Evolutionary conservation across 2,797 vertebrate genomes (phyloP).

Genomic region (Xiphophorus birchmanni): DNA sequence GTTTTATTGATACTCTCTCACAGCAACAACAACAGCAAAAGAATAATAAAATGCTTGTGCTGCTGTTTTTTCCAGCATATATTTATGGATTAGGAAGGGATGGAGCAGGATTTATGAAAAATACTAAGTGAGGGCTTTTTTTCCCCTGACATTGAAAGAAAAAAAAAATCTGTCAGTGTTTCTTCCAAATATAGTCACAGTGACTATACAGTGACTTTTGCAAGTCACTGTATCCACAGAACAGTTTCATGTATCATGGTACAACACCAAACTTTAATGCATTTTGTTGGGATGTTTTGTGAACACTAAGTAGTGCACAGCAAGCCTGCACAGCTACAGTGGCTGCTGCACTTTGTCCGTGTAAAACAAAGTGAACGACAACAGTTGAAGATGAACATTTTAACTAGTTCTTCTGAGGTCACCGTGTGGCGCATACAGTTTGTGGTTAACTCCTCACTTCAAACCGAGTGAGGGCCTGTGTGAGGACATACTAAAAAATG

Average conservation of each 20-base stretch:
- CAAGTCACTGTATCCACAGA: neutral
- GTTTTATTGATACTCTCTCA: neutral
- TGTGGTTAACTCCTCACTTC: neutral
- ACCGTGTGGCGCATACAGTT: neutral
- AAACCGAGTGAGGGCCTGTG: neutral
- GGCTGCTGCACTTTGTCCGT: neutral
- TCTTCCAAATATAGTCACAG: neutral
- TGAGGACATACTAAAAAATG: constrained; percentile 7
- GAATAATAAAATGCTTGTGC: neutral
- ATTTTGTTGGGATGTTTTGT: neutral
- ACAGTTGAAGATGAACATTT: constrained; percentile 9
- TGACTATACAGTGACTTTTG: neutral
- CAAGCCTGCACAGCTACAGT: neutral
- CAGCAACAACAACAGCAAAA: neutral
- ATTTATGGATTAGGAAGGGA: neutral
- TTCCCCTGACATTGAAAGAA: neutral
- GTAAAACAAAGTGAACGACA: constrained; percentile 3
- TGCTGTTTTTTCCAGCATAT: neutral
- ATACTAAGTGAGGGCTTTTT: neutral
- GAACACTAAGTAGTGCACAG: neutral
- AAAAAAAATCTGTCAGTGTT: neutral
- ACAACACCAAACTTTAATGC: neutral
- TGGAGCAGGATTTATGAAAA: neutral
- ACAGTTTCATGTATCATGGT: neutral
- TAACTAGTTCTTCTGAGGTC: constrained; percentile 2